A percentile compares a stretch with the other conserved stretches of the same genome.
phyloP scores from a whole-genome alignment of 2,113 vertebrate species.

The Pollachius pollachius region DNA sequence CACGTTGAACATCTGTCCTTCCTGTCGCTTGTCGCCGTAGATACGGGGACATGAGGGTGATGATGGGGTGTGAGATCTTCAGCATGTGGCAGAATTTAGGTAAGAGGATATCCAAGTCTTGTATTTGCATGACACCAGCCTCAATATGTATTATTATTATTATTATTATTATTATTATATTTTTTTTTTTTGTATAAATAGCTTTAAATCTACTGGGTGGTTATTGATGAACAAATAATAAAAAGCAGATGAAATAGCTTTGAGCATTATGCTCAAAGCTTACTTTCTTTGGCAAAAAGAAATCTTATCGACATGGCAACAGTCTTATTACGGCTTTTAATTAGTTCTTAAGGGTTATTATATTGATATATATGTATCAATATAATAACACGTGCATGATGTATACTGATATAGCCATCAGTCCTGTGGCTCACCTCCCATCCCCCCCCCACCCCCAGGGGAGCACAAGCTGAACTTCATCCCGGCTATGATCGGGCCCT shows the following conservation, averaged over 20 bases:
- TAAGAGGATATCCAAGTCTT: conserved; percentile 53
- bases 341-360: too few relatives aligned
- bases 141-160: background rate
- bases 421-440: background rate
- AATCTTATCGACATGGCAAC: too few relatives aligned
- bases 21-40: conserved; percentile 56
- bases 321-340: too few relatives aligned
- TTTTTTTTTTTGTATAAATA: too few relatives aligned
- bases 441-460: conserved; percentile 68
- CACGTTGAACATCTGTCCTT: background rate
- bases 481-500: conserved; percentile 95
- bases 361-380: too few relatives aligned
- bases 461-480: conserved; percentile 98
- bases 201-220: background rate
- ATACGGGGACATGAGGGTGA: conserved; percentile 99
- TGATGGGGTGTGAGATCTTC: conserved; percentile 99
- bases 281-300: background rate
- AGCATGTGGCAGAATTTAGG: conserved; percentile 99
- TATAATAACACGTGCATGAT: background rate
- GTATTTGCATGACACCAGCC: background rate
- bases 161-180: too few relatives aligned
- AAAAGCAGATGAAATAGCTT: too few relatives aligned
- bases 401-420: background rate
- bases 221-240: too few relatives aligned
- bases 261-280: background rate